These are phyloP conservation scores for Oscheius sp. DNA, from an alignment of 2,888 invertebrate species.

Conservation along the genomic window DNA sequence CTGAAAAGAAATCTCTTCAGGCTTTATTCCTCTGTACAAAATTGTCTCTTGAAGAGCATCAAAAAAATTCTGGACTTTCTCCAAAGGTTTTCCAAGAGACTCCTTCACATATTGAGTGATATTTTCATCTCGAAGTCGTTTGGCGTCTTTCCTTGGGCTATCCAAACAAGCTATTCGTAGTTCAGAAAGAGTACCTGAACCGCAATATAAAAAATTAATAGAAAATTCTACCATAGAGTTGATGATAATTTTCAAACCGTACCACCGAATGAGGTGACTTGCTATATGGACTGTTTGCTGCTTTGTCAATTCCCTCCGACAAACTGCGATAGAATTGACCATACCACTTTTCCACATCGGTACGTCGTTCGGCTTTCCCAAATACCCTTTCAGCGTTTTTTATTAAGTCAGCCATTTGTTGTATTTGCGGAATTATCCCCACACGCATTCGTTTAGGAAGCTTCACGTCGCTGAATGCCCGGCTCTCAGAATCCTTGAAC, in stretches of 20 bases:
- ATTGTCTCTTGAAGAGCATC: conserved; percentile 94
- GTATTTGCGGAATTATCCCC: conserved; percentile 64
- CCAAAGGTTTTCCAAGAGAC: conserved; percentile 90
- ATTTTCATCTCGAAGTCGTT: conserved; percentile 87
- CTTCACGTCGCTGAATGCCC: conserved; percentile 46
- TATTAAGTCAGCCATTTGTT: conserved; percentile 76
- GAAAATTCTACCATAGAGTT: conserved; percentile 78
- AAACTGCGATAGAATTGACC: conserved; percentile 75
- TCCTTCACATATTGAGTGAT: conserved; percentile 89
- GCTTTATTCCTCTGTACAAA: conserved; percentile 86
- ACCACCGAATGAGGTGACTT: conserved; percentile 92
- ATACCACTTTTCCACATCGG: conserved; percentile 88
- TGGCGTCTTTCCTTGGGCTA: conserved; percentile 86
- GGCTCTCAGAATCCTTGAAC: conserved; percentile 51
- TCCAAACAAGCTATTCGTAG: conserved; percentile 90
- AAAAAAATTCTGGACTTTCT: conserved; percentile 92
- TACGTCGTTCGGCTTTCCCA: conserved; percentile 83
- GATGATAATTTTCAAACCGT: conserved; percentile 95
- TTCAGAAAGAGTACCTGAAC: conserved; percentile 77
- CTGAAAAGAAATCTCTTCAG: conserved; percentile 96
- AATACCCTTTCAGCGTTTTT: conserved; percentile 87
- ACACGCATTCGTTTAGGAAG: conserved; percentile 59
- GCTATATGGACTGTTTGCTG: conserved; percentile 82
- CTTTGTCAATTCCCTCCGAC: conserved; percentile 82
- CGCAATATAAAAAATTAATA: not conserved